Conservation (phyloP, 2,888 invertebrate species). For the Pseudococcus viburni region DNA sequence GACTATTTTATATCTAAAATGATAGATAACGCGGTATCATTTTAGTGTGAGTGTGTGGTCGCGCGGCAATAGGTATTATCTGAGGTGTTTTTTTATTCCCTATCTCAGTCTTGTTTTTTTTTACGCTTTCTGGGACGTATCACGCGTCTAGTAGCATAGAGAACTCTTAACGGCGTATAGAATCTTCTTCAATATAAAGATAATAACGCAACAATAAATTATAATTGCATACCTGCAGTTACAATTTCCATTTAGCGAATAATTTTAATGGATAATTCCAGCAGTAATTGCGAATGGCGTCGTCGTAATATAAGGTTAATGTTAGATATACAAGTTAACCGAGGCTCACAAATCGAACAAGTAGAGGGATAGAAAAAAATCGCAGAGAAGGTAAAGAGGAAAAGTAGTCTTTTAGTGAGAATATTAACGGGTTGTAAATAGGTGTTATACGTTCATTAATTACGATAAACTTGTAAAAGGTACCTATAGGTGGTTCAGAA, state of each 20-base stretch:
- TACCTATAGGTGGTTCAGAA: not conserved
- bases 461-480: constrained; percentile 56
- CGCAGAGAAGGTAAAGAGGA: constrained; percentile 1
- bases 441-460: constrained; percentile 62
- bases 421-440: constrained; percentile 62
- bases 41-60: constrained; percentile 63
- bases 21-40: constrained; percentile 63
- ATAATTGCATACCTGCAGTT: constrained; percentile 64
- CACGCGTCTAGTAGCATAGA: constrained; percentile 7
- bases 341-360: not conserved
- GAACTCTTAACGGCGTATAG: constrained; percentile 49
- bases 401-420: constrained; percentile 52
- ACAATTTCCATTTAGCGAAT: constrained; percentile 65
- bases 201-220: constrained; percentile 65
- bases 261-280: constrained; percentile 65
- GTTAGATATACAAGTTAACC: constrained; percentile 43
- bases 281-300: constrained; percentile 63
- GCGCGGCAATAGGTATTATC: constrained; percentile 30
- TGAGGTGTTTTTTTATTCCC: constrained; percentile 41
- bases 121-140: constrained; percentile 38
- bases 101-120: not conserved
- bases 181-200: constrained; percentile 62
- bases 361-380: not conserved
- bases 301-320: constrained; percentile 45
- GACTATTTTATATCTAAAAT: constrained; percentile 63